phyloP scores from a whole-genome alignment of 2,113 vertebrate genomes.

The Pseudonaja textilis region DNA sequence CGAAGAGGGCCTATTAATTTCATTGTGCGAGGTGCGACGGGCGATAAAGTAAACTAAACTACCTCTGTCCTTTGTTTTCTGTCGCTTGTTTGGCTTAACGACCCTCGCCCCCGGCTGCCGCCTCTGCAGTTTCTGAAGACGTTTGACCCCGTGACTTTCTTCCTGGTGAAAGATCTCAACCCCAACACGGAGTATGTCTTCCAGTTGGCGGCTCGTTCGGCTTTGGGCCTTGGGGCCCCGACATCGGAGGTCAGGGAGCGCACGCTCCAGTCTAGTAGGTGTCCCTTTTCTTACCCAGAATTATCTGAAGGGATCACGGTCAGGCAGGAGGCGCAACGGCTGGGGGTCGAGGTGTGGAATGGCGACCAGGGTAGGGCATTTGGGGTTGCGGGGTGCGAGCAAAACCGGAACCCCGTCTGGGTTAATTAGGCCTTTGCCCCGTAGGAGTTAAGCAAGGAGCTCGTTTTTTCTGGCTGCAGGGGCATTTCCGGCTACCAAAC shows the following conservation, averaged over 20 bases:
- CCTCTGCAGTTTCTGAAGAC: conserved; percentile 80
- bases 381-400: fast-evolving
- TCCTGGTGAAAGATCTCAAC: conserved; percentile 87
- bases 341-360: conserved; percentile 43
- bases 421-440: too few relatives aligned
- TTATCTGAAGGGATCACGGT: conserved; percentile 54
- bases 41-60: too few relatives aligned
- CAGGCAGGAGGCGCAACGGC: conserved; percentile 56
- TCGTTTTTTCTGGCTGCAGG: fast-evolving
- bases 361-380: neutral
- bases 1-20: too few relatives aligned
- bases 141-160: conserved; percentile 83
- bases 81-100: neutral
- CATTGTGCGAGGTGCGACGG: too few relatives aligned
- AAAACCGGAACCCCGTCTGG: fast-evolving
- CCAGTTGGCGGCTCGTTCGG: conserved; percentile 91
- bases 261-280: conserved; percentile 99
- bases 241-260: conserved; percentile 89
- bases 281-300: conserved; percentile 67
- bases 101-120: neutral
- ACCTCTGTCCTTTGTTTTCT: neutral
- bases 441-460: neutral
- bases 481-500: neutral
- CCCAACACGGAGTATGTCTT: conserved; percentile 94
- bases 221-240: conserved; percentile 92